phyloP scores from a whole-genome alignment of 2,113 vertebrate species.

The Nothocercus nigrocapillus region DNA sequence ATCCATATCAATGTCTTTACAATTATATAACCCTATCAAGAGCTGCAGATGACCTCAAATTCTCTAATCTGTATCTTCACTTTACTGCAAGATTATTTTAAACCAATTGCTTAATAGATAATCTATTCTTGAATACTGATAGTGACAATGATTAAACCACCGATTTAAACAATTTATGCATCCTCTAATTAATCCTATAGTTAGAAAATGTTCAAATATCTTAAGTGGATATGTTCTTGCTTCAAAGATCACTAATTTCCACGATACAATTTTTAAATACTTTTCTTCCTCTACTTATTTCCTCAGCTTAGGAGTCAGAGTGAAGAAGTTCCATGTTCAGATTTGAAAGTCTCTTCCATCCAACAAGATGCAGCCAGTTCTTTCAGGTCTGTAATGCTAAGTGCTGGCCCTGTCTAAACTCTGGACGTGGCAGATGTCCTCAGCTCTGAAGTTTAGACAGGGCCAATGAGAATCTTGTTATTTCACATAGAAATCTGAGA shows the following conservation, averaged over 20 bases:
- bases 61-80: neutral
- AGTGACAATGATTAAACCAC: neutral
- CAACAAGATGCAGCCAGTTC: neutral
- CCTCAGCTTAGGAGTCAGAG: neutral
- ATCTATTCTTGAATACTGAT: constrained; percentile 10
- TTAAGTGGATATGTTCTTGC: constrained; percentile 12
- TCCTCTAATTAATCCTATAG: neutral
- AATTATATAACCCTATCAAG: neutral
- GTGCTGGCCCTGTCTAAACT: neutral
- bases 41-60: constrained; percentile 23
- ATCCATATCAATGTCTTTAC: neutral
- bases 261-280: neutral
- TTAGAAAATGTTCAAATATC: constrained; percentile 29
- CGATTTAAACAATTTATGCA: constrained; percentile 37
- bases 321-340: neutral
- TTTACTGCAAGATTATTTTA: constrained; percentile 49
- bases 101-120: constrained; percentile 27
- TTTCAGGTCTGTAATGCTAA: neutral
- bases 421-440: neutral
- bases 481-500: neutral
- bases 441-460: neutral
- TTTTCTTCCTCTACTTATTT: neutral
- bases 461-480: neutral
- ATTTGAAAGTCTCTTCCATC: neutral
- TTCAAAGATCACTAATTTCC: constrained; percentile 13